A percentile compares a stretch with the other conserved stretches of the same genome.
These are phyloP conservation scores for Engraulis encrasicolus DNA, from an alignment of 2,113 vertebrate species.

Conservation along the genomic window DNA sequence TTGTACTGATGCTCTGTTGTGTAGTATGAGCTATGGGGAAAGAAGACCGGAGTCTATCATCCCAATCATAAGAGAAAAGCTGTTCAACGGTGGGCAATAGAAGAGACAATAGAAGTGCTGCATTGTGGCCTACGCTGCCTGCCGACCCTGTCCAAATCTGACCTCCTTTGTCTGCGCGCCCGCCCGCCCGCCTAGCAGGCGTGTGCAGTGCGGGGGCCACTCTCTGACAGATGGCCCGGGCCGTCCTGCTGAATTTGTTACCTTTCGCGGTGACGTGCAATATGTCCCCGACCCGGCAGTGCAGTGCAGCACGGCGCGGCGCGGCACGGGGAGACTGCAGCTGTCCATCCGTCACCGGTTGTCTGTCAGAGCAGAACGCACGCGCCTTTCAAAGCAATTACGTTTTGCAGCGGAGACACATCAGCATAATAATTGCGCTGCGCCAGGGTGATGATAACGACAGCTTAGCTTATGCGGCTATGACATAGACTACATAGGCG, in stretches of 20 bases:
- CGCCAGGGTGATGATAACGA: background rate
- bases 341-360: conserved; percentile 79
- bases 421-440: background rate
- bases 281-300: conserved; percentile 85
- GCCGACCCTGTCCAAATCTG: conserved; percentile 62
- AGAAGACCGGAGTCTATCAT: conserved; percentile 31
- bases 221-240: conserved; percentile 87
- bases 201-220: too few relatives aligned
- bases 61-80: conserved; percentile 57
- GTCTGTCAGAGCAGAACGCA: conserved; percentile 75
- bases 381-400: conserved; percentile 37
- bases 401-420: background rate
- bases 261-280: conserved; percentile 86
- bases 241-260: conserved; percentile 86
- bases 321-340: conserved; percentile 84
- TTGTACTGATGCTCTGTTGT: background rate
- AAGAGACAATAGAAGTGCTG: conserved; percentile 69
- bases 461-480: background rate
- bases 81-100: conserved; percentile 61
- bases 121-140: conserved; percentile 64
- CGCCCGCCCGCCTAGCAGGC: too few relatives aligned
- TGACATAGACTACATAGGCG: background rate
- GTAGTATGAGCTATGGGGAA: background rate
- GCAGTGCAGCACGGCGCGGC: too few relatives aligned
- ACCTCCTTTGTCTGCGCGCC: conserved; percentile 77